Percentiles rank a stretch among this genome's conserved stretches.
Conservation (phyloP, 2,113 vertebrate genomes). For the Chionis minor region DNA sequence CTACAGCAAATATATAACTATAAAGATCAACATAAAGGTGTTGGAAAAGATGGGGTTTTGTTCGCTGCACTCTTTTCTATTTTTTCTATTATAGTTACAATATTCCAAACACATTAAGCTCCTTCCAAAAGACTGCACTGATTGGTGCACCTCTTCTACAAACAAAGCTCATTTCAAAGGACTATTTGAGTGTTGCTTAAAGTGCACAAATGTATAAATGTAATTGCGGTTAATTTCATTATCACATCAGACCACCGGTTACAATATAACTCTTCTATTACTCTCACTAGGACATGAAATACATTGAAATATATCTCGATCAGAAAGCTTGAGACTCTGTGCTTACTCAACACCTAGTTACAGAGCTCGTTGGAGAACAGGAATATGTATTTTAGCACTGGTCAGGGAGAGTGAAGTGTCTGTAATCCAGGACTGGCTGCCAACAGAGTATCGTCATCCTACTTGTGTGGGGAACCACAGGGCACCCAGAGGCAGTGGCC, state of each 20-base stretch:
- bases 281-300: background rate
- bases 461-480: background rate
- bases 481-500: background rate
- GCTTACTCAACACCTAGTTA: background rate
- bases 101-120: background rate
- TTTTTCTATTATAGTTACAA: background rate
- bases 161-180: background rate
- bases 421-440: background rate
- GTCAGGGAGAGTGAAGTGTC: background rate
- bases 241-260: background rate
- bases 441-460: background rate
- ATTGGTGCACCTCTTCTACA: background rate
- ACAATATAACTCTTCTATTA: background rate
- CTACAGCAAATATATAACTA: background rate
- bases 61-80: background rate
- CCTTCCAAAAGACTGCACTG: background rate
- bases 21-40: background rate
- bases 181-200: background rate
- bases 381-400: too few species aligned
- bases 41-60: background rate
- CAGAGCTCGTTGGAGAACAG: background rate
- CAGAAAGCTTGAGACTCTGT: background rate
- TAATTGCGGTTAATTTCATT: background rate
- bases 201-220: background rate
- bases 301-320: background rate